Base-by-base conservation (phyloP, 1,140 invertebrate genomes). In the Drosophila neocordata region DNA sequence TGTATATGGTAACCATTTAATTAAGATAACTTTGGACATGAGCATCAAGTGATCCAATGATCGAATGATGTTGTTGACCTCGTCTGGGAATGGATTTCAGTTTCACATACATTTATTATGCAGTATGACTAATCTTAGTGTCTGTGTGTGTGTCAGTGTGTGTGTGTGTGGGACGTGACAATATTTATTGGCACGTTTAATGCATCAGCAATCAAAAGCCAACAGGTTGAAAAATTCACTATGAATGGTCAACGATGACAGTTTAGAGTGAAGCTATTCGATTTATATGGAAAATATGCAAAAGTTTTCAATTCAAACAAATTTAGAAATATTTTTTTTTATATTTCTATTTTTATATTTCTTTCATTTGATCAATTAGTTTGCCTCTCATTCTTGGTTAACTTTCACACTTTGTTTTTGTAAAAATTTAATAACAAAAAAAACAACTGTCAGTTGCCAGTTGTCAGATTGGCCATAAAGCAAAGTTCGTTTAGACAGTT, bases 401-500 rank as follows among this genome's bases (percentile, higher is more conserved):
- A 44, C 41, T 85, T 85, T 85, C 77, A 85, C 82, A 64, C 66
- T 68, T 73, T 62, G 52, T 65, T 34, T 20, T 11, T 18, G 31
- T n/a, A 20, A 27, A 27, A 38, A 31, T 13, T 34, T 5, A 15
- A 18, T 15, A 57, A 27, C 15, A 4, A 41, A 13, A 41, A 15
- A 0, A 24, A 5, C 2, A 31, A 31, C 41, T 69, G 77, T 67
- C 72, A 76, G 65, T 4, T 37, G 37, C 44, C 71, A 38, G 44
- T 12, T 34, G 56, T 3, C 27, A 31, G 27, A 31, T 31, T 31
- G 27, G 27, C 27, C 27, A 31, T 55, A 35, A 41, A 11, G 72
- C 65, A 73, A 80, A 85, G 82, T 82, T 82, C 70, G 69, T 81
- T 88, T 73, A 73, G 78, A 76, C 67, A 71, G 56, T 67, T 27